phyloP scores from a whole-genome alignment of 2,888 invertebrate species.

The Parapristionchus giblindavisi region DNA sequence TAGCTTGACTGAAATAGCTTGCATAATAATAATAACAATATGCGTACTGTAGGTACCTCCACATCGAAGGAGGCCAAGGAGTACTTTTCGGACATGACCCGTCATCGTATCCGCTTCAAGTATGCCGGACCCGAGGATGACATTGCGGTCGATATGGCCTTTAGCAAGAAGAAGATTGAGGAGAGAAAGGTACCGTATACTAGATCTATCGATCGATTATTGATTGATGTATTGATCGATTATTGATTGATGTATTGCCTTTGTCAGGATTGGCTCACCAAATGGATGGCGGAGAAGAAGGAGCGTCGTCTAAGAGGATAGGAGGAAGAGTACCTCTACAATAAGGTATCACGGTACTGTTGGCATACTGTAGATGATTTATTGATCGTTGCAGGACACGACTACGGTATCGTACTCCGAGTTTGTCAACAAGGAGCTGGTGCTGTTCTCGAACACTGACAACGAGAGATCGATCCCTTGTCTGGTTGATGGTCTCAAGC shows the following conservation, averaged over 20 bases:
- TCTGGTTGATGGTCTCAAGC: conserved; percentile 81
- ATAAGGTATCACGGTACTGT: conserved; percentile 44
- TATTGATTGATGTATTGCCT: too few species aligned
- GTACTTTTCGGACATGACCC: conserved; percentile 93
- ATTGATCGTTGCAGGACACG: conserved; percentile 52
- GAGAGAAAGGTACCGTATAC: conserved; percentile 86
- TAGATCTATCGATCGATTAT: too few species aligned
- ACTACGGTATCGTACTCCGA: conserved; percentile 60
- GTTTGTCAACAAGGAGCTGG: conserved; percentile 67
- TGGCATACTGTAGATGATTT: background rate
- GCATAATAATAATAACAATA: too few species aligned
- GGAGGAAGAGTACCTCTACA: conserved; percentile 65
- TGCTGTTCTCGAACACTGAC: conserved; percentile 67
- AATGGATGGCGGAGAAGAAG: conserved; percentile 84
- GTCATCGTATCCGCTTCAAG: conserved; percentile 74
- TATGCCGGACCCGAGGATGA: conserved; percentile 84
- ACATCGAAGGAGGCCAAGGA: conserved; percentile 97
- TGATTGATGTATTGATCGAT: too few species aligned
- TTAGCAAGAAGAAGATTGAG: conserved; percentile 91
- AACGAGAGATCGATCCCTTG: conserved; percentile 80
- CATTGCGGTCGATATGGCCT: conserved; percentile 90
- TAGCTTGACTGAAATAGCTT: too few species aligned
- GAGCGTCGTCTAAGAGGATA: conserved; percentile 53
- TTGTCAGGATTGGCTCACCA: conserved; percentile 85
- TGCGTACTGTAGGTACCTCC: conserved; percentile 97